Evolutionary conservation across 1,140 invertebrate species (phyloP).

Genomic region (Drosophila fuyamai): DNA sequence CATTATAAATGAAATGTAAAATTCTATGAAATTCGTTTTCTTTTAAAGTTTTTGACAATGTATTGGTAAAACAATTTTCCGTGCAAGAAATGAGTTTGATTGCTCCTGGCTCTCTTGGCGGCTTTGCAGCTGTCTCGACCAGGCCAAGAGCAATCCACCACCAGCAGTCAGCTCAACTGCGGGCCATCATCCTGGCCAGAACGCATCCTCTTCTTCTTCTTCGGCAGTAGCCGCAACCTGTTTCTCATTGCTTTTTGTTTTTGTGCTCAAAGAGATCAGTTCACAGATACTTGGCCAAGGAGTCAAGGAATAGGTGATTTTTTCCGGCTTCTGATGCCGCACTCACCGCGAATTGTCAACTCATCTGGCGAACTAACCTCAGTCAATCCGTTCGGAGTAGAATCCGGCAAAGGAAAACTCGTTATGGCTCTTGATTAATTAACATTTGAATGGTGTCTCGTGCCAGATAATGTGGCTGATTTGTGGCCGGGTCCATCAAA

Average conservation of each 20-base stretch:
- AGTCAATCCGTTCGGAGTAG: conserved; percentile 46
- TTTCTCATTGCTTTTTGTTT: conserved; percentile 11
- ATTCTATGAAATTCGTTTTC: no score
- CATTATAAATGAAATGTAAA: no score
- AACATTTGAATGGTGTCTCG: conserved; percentile 69
- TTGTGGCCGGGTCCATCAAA: conserved; percentile 51
- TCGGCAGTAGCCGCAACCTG: conserved; percentile 36
- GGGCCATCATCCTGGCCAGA: conserved; percentile 39
- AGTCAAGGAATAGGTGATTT: conserved; percentile 23
- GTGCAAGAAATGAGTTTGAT: conserved; percentile 52
- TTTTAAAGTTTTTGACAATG: no score
- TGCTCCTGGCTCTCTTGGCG: conserved; percentile 29
- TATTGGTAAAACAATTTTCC: background rate
- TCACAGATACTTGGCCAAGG: conserved; percentile 14
- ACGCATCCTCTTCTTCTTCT: conserved; percentile 18
- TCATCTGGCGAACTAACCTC: conserved; percentile 63
- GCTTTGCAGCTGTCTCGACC: conserved; percentile 54
- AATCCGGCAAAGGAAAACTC: conserved; percentile 46
- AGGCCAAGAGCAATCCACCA: conserved; percentile 27
- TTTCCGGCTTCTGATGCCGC: conserved; percentile 29
- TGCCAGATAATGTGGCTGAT: conserved; percentile 64
- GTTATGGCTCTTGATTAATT: conserved; percentile 62
- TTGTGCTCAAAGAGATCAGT: conserved; percentile 10
- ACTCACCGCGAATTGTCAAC: conserved; percentile 41
- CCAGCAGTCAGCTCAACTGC: conserved; percentile 6